These are phyloP conservation scores for Gymnogyps californianus DNA, from an alignment of 2,113 vertebrate genomes.

Conservation along the genomic window DNA sequence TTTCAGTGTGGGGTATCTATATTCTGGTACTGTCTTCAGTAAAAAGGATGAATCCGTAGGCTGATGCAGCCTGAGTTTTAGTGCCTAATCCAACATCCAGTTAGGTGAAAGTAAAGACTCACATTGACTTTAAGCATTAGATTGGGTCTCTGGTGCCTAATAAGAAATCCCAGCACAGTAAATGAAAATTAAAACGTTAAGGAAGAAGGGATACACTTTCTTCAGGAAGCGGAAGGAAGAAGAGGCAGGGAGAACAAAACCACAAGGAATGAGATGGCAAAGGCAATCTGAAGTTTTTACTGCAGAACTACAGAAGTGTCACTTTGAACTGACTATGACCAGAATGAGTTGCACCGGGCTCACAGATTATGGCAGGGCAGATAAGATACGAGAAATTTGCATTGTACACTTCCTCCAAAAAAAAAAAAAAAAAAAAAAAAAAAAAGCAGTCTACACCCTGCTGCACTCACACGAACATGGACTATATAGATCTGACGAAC, in stretches of 20 bases:
- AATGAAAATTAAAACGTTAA: background rate
- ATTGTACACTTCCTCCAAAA: background rate
- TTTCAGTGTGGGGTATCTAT: background rate
- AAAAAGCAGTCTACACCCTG: background rate
- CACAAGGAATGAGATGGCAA: background rate
- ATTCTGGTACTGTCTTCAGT: background rate
- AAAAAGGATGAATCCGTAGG: background rate
- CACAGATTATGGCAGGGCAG: background rate
- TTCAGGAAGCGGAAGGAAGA: background rate
- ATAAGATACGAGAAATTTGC: background rate
- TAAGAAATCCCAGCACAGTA: background rate
- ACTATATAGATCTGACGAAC: background rate
- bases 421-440: no score
- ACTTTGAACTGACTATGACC: background rate
- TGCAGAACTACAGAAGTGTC: rapidly evolving
- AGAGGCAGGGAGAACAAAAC: background rate
- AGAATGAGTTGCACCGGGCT: background rate
- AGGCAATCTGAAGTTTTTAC: background rate
- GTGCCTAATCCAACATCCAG: background rate
- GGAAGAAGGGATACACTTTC: background rate
- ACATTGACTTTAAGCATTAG: background rate
- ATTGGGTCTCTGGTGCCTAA: background rate
- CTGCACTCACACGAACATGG: background rate
- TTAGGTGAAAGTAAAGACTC: background rate
- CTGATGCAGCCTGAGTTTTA: background rate